Percentiles rank a stretch among this genome's conserved stretches.
These are phyloP conservation scores for Clavelina lepadiformis DNA, from an alignment of 23 tunicate species.

Conservation along the genomic window DNA sequence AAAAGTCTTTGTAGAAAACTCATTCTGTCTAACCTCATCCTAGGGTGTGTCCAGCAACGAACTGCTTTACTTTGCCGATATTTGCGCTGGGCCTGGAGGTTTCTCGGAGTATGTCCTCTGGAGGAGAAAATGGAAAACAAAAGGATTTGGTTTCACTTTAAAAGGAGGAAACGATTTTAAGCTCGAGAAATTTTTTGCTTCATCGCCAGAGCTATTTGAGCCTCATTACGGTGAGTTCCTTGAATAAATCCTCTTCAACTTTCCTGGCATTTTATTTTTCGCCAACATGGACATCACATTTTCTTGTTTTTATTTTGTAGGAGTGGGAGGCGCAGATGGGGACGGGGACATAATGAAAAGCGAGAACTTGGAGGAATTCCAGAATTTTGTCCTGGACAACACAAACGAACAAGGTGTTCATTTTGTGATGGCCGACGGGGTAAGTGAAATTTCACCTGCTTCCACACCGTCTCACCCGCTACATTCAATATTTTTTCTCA, in stretches of 20 bases:
- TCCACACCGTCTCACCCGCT: background rate
- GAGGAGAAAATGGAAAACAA: conserved; percentile 76
- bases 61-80: conserved; percentile 82
- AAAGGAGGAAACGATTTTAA: conserved; percentile 86
- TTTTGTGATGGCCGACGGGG: conserved; percentile 88
- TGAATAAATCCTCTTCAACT: background rate
- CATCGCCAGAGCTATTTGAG: conserved; percentile 77
- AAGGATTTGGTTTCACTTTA: conserved; percentile 91
- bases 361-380: conserved; percentile 65
- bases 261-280: too few species aligned
- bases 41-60: too few species aligned
- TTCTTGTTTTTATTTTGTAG: conserved; percentile 2
- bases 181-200: conserved; percentile 63
- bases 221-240: conserved; percentile 69
- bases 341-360: conserved; percentile 83
- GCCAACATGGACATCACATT: background rate
- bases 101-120: conserved; percentile 90
- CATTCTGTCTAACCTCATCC: too few species aligned
- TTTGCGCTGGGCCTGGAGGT: conserved; percentile 97
- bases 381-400: conserved; percentile 56
- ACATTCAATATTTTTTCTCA: background rate
- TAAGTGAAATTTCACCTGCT: conserved; percentile 4
- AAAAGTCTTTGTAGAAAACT: too few species aligned
- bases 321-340: conserved; percentile 62
- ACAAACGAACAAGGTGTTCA: conserved; percentile 87